These are phyloP conservation scores for Tetrao urogallus DNA, from an alignment of 2,113 vertebrate genomes.

Conservation along the genomic window DNA sequence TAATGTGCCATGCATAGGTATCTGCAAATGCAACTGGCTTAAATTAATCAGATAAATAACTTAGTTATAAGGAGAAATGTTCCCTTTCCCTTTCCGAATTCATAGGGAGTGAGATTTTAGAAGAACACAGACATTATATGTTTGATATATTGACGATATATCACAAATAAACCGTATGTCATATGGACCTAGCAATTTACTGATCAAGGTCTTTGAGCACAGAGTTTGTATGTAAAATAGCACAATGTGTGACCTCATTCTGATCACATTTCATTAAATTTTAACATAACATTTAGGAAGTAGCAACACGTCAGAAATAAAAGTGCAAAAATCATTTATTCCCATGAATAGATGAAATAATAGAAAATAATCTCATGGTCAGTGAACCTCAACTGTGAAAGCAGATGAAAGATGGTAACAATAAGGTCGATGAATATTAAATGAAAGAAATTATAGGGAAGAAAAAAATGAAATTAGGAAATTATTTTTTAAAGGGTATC, in stretches of 20 bases:
- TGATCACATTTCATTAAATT: neutral
- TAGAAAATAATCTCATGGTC: neutral
- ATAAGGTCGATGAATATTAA: slow-evolving; percentile 42
- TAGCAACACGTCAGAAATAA: neutral
- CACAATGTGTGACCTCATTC: neutral
- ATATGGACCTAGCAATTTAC: neutral
- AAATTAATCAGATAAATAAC: neutral
- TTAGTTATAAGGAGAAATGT: neutral
- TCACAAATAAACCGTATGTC: neutral
- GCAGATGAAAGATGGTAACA: slow-evolving; percentile 17
- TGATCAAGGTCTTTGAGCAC: neutral
- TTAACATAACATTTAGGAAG: neutral
- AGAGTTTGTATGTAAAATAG: neutral
- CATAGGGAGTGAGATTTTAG: neutral
- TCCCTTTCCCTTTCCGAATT: neutral
- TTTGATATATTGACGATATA: neutral
- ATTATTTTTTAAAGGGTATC: slow-evolving; percentile 22
- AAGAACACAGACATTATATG: neutral
- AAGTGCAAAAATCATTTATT: neutral
- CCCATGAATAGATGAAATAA: neutral
- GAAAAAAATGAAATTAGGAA: slow-evolving; percentile 40
- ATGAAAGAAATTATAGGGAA: slow-evolving; percentile 17
- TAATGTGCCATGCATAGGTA: neutral
- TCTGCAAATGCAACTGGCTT: neutral
- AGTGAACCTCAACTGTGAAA: neutral